Percentiles rank a stretch among this genome's conserved stretches.
Conservation (phyloP, 2,113 vertebrate genomes). For the Nesogale talazaci region DNA sequence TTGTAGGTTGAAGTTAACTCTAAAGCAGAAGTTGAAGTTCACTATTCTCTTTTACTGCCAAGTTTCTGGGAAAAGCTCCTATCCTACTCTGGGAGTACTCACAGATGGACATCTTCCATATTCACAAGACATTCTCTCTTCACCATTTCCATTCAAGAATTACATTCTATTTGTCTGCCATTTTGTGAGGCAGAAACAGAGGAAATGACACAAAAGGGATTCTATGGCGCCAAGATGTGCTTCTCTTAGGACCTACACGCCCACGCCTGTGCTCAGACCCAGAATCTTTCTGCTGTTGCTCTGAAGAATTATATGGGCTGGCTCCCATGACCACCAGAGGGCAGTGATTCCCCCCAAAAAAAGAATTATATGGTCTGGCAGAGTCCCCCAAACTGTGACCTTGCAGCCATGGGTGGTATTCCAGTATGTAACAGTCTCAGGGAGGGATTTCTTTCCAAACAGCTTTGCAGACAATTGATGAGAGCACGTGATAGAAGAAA, state of each 20-base stretch:
- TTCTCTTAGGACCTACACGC: not conserved
- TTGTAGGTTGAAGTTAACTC: not conserved
- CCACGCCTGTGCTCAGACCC: not conserved
- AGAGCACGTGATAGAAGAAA: not conserved
- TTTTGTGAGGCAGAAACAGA: not conserved
- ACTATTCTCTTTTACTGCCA: not conserved
- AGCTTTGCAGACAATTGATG: not conserved
- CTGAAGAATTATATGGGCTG: not conserved
- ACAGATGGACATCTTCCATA: not conserved
- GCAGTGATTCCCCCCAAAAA: too few relatives aligned
- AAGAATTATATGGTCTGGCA: not conserved
- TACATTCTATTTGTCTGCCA: too few relatives aligned
- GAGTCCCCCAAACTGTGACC: not conserved
- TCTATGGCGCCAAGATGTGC: not conserved
- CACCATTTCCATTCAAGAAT: not conserved
- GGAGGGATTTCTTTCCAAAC: not conserved
- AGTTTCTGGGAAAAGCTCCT: not conserved
- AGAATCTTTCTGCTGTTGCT: not conserved
- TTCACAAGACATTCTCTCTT: not conserved
- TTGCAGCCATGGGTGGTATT: not conserved
- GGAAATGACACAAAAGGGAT: not conserved
- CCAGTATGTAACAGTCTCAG: rapidly evolving
- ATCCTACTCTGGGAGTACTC: not conserved
- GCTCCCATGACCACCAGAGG: too few relatives aligned
- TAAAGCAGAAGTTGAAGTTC: not conserved